Conservation (phyloP, 2,888 invertebrate genomes). For the Hydropsyche betteni region DNA sequence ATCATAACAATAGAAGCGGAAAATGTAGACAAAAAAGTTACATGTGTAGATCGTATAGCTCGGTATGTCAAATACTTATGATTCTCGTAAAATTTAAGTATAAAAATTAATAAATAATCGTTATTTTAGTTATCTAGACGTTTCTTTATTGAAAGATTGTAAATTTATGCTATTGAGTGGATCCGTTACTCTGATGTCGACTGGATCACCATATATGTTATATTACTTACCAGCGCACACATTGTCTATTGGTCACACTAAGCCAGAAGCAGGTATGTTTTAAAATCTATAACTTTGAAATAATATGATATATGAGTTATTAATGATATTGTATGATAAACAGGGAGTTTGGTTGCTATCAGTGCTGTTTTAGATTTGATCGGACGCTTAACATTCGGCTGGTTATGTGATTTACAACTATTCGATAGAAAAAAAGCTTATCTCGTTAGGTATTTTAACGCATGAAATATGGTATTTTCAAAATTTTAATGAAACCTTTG, state of each 20-base stretch:
- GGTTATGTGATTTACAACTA: constrained; percentile 76
- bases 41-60: constrained; percentile 61
- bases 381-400: constrained; percentile 77
- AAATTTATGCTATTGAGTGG: constrained; percentile 76
- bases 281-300: not conserved
- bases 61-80: constrained; percentile 54
- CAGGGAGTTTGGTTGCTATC: constrained; percentile 77
- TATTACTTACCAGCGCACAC: constrained; percentile 81
- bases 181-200: constrained; percentile 79
- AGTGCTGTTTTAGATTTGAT: constrained; percentile 77
- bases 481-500: not conserved
- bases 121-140: constrained; percentile 70
- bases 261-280: constrained; percentile 63
- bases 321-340: constrained; percentile 47
- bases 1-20: constrained; percentile 51
- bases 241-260: constrained; percentile 71
- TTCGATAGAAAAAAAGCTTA: constrained; percentile 78
- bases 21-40: constrained; percentile 52
- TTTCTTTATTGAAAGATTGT: constrained; percentile 72
- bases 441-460: constrained; percentile 67
- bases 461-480: not conserved
- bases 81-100: no score
- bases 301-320: not conserved
- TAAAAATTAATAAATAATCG: constrained; percentile 37
- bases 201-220: constrained; percentile 79